Percentiles rank a stretch among this genome's conserved stretches.
Evolutionary conservation across 1,140 invertebrate genomes (phyloP).

Genomic region (Orius insidiosus): DNA sequence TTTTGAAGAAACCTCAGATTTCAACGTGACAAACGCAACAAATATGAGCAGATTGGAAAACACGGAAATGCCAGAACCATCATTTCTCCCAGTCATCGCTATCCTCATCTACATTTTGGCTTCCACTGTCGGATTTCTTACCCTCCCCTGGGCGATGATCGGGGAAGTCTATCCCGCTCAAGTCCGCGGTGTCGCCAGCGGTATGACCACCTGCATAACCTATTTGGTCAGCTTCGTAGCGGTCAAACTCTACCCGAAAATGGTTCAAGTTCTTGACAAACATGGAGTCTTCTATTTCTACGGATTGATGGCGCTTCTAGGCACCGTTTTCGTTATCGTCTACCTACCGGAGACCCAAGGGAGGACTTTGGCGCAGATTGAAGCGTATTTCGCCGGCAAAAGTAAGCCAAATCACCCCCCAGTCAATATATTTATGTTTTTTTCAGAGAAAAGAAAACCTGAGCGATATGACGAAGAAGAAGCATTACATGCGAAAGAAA

Average conservation of each 20-base stretch:
- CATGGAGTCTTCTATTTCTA: conserved; percentile 53
- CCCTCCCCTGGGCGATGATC: conserved; percentile 54
- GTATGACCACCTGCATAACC: conserved; percentile 41
- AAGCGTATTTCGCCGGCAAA: conserved; percentile 18
- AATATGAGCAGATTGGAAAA: background rate
- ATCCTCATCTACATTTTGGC: conserved; percentile 40
- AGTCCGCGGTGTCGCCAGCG: conserved; percentile 45
- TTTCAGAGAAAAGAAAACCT: background rate
- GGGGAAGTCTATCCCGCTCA: conserved; percentile 53
- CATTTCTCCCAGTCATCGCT: conserved; percentile 30
- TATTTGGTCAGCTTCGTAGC: conserved; percentile 54
- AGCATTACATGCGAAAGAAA: background rate
- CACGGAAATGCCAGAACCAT: background rate
- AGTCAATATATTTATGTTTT: background rate
- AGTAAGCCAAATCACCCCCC: conserved; percentile 6
- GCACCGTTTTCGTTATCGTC: conserved; percentile 44
- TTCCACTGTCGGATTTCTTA: conserved; percentile 41
- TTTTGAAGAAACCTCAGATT: background rate
- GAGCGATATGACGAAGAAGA: background rate
- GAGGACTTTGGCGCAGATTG: conserved; percentile 51
- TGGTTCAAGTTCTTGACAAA: conserved; percentile 27
- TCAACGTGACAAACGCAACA: background rate
- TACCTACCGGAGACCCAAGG: conserved; percentile 68
- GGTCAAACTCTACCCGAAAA: conserved; percentile 45
- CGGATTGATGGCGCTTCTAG: conserved; percentile 41